These are phyloP conservation scores for Bubo bubo DNA, from an alignment of 2,113 vertebrate genomes.

Conservation along the genomic window DNA sequence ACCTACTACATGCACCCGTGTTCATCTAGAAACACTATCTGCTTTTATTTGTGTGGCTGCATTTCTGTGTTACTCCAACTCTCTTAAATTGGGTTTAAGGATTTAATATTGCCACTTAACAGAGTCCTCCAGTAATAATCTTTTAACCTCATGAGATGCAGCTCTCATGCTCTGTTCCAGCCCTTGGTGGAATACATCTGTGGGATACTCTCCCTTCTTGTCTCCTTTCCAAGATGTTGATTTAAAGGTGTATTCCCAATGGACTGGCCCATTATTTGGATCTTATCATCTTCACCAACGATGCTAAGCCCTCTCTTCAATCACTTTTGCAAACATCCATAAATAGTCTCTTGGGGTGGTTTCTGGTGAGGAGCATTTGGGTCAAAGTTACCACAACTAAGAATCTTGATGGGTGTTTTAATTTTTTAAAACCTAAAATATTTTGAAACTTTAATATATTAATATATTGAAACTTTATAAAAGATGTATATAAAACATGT, in stretches of 20 bases:
- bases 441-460: not conserved
- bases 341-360: not conserved
- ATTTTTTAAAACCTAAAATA: not conserved
- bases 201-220: not conserved
- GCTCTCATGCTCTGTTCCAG: not conserved
- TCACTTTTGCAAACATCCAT: not conserved
- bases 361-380: not conserved
- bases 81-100: not conserved
- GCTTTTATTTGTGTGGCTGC: not conserved
- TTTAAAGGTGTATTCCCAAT: not conserved
- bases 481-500: too few relatives aligned
- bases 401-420: not conserved
- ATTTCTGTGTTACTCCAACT: not conserved
- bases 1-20: rapidly evolving
- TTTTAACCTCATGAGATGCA: not conserved
- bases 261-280: not conserved
- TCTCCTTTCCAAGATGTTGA: not conserved
- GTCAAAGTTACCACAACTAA: not conserved
- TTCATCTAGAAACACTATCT: not conserved
- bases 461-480: too few relatives aligned
- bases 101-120: not conserved
- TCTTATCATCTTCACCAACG: not conserved
- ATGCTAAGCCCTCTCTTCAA: not conserved
- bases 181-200: not conserved
- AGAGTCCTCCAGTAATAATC: not conserved